Evolutionary conservation across 2,797 vertebrate genomes (phyloP).

Genomic region (Aplochiton taeniatus): DNA sequence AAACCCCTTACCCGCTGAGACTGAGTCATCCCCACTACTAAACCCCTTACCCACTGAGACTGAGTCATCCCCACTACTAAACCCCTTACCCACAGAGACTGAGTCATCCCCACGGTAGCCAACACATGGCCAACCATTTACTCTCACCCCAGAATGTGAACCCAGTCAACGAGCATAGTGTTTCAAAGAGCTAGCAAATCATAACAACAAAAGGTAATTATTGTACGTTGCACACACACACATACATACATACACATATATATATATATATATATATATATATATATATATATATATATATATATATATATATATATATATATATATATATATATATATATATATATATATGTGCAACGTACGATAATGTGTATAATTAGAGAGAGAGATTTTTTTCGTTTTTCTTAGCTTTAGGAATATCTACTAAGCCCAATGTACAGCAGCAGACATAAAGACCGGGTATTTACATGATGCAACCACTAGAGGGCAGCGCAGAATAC

Average conservation of each 20-base stretch:
- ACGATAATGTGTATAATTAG: no score
- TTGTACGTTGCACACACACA: slow-evolving; percentile 28
- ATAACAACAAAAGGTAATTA: slow-evolving; percentile 52
- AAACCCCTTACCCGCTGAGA: slow-evolving; percentile 41
- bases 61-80: slow-evolving; percentile 28
- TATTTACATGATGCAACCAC: slow-evolving; percentile 75
- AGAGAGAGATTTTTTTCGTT: no score
- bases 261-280: slow-evolving; percentile 68
- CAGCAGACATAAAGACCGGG: slow-evolving; percentile 51
- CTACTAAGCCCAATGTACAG: slow-evolving; percentile 72
- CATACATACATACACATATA: no score
- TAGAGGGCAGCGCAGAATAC: slow-evolving; percentile 73
- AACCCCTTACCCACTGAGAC: slow-evolving; percentile 41
- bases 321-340: no score
- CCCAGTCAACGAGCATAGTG: slow-evolving; percentile 50
- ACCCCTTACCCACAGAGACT: slow-evolving; percentile 40
- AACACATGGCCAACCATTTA: slow-evolving; percentile 15
- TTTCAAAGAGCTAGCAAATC: slow-evolving; percentile 48
- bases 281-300: no score
- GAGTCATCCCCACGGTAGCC: slow-evolving; percentile 36
- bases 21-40: slow-evolving; percentile 28
- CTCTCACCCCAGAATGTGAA: slow-evolving; percentile 18
- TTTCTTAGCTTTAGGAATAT: slow-evolving; percentile 50
- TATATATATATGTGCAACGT: no score
- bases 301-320: slow-evolving; percentile 69